A percentile compares a stretch with the other conserved stretches of the same genome.
Conservation (phyloP, 2,888 invertebrate genomes). For the Polyommatus iphigenia region DNA sequence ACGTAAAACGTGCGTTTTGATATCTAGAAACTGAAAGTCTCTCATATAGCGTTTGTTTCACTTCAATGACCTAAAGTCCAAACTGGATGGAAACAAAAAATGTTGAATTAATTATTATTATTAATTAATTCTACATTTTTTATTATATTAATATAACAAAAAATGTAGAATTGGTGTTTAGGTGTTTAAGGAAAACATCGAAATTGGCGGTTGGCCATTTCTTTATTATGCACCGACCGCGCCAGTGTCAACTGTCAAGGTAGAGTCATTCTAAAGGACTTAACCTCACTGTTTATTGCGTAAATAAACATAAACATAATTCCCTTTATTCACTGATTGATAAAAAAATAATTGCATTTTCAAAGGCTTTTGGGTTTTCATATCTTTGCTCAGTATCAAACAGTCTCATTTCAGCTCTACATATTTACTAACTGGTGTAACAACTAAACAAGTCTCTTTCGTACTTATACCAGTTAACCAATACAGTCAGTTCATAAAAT, state of each 20-base stretch:
- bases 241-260: slow-evolving; percentile 14
- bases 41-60: too few relatives aligned
- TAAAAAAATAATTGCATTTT: not conserved
- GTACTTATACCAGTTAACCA: too few relatives aligned
- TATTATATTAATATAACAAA: too few relatives aligned
- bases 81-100: too few relatives aligned
- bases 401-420: not conserved
- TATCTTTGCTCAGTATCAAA: not conserved
- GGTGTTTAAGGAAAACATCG: not conserved
- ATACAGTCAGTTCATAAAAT: too few relatives aligned
- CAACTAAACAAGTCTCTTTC: not conserved
- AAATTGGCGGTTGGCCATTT: slow-evolving; percentile 21
- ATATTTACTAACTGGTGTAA: not conserved
- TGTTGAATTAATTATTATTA: too few relatives aligned
- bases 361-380: not conserved
- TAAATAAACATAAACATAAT: not conserved
- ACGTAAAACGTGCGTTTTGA: too few relatives aligned
- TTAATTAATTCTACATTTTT: too few relatives aligned
- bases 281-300: not conserved
- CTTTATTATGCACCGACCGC: not conserved
- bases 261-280: slow-evolving; percentile 3
- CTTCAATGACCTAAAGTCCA: too few relatives aligned
- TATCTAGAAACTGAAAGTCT: too few relatives aligned
- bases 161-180: too few relatives aligned
- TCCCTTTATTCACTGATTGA: not conserved